A percentile compares a stretch with the other conserved stretches of the same genome.
These are phyloP conservation scores for Motacilla tschutschensis DNA, from an alignment of 2,113 vertebrate species.

Conservation along the genomic window DNA sequence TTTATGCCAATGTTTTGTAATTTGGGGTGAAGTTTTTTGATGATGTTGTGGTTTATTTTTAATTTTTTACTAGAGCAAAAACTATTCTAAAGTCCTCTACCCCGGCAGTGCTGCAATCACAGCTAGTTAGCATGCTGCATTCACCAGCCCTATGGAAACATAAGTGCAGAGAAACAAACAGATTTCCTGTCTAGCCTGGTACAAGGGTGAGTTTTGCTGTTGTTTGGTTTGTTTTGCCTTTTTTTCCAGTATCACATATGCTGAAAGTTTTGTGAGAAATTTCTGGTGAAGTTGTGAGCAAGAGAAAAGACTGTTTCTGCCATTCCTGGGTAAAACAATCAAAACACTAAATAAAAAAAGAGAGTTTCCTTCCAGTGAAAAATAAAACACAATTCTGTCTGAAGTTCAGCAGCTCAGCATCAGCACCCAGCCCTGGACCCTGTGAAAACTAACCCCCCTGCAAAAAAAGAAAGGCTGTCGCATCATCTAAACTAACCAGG, in stretches of 20 bases:
- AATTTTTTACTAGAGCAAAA: not conserved
- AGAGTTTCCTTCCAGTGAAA: not conserved
- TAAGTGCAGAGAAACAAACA: not conserved
- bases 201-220: not conserved
- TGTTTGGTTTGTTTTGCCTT: not conserved
- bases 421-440: not conserved
- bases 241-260: not conserved
- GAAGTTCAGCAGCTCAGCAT: not conserved
- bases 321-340: not conserved
- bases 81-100: not conserved
- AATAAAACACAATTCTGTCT: not conserved
- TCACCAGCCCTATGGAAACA: not conserved
- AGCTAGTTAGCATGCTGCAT: not conserved
- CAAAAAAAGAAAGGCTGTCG: not conserved
- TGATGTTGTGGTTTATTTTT: not conserved
- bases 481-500: not conserved
- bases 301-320: not conserved
- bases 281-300: not conserved
- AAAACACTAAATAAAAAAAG: not conserved
- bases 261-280: not conserved
- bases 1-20: not conserved
- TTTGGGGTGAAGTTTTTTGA: fast-evolving
- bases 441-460: fast-evolving
- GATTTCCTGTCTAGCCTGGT: not conserved
- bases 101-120: not conserved